Evolutionary conservation across 2,113 vertebrate genomes (phyloP).

Genomic region (Vidua chalybeata): DNA sequence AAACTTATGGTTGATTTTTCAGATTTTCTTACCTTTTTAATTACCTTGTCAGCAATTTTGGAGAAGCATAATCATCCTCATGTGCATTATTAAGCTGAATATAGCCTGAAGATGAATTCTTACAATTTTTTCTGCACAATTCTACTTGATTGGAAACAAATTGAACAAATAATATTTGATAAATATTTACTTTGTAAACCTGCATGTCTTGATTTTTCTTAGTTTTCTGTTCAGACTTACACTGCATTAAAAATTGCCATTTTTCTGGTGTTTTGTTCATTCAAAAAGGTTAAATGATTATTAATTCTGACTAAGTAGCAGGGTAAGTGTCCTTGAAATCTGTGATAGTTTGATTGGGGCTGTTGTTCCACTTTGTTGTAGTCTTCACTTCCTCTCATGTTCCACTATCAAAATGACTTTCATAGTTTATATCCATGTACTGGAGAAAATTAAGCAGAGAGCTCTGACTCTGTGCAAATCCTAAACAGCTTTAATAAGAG

Average conservation of each 20-base stretch:
- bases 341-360: not conserved
- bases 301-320: not conserved
- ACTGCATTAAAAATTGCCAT: not conserved
- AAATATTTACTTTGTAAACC: not conserved
- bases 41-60: not conserved
- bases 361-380: not conserved
- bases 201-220: not conserved
- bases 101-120: not conserved
- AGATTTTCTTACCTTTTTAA: not conserved
- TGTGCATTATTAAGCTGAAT: not conserved
- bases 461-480: not conserved
- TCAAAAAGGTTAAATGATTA: not conserved
- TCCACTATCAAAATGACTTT: not conserved
- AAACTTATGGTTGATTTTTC: not conserved
- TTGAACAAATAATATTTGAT: not conserved
- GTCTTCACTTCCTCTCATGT: not conserved
- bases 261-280: not conserved
- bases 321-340: not conserved
- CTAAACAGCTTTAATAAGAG: not conserved
- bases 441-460: not conserved
- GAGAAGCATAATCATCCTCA: not conserved
- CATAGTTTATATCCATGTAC: not conserved
- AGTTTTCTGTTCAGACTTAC: not conserved
- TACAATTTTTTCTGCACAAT: not conserved
- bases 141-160: not conserved